These are phyloP conservation scores for Hyles lineata DNA, from an alignment of 2,888 invertebrate genomes.

Conservation along the genomic window DNA sequence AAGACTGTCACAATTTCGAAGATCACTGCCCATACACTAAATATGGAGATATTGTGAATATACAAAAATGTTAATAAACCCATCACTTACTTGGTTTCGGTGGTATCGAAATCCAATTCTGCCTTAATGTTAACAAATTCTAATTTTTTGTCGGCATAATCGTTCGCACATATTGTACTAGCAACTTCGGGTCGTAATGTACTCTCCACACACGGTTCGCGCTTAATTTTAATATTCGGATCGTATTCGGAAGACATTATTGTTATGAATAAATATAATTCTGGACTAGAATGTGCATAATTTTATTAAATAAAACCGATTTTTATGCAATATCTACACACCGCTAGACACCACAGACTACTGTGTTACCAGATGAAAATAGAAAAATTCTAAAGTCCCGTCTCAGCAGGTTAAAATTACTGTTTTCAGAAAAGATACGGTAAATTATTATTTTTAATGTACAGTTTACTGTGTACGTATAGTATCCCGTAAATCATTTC, in stretches of 20 bases:
- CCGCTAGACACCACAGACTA: not conserved
- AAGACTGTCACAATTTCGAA: not conserved
- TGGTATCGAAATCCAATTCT: not conserved
- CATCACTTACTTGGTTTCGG: not conserved
- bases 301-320: not conserved
- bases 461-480: no score
- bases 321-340: not conserved
- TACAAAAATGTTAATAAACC: not conserved
- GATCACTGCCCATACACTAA: no score
- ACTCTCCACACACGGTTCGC: not conserved
- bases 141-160: not conserved
- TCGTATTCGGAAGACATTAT: conserved; percentile 11
- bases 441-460: no score
- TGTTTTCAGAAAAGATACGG: no score
- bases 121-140: conserved; percentile 20
- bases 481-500: no score
- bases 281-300: not conserved
- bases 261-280: not conserved
- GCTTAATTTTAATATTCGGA: not conserved
- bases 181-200: not conserved
- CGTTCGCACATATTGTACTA: not conserved
- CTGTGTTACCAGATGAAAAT: no score
- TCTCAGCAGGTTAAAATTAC: no score
- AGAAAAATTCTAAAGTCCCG: no score
- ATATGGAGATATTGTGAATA: not conserved